phyloP scores from a whole-genome alignment of 2,113 vertebrate species.

The Taxidea taxus region DNA sequence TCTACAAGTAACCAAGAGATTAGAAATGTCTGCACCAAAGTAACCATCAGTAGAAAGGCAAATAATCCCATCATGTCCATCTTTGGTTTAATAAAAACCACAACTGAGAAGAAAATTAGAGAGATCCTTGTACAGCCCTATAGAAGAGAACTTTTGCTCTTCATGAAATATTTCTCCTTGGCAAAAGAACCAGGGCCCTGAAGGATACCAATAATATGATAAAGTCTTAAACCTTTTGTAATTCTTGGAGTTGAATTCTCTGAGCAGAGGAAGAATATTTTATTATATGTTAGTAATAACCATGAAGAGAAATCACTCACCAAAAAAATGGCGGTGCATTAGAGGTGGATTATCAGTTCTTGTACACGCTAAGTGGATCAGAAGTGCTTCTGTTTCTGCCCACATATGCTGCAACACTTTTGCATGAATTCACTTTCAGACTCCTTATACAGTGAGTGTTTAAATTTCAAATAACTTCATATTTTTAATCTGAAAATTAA shows the following conservation, averaged over 20 bases:
- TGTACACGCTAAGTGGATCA: background rate
- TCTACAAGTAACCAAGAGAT: constrained; percentile 35
- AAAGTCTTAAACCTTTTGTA: constrained; percentile 19
- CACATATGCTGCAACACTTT: background rate
- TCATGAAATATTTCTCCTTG: background rate
- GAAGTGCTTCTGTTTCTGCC: background rate
- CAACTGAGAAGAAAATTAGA: constrained; percentile 37
- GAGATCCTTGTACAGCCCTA: background rate
- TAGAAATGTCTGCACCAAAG: background rate
- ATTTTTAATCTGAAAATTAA: background rate
- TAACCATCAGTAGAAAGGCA: background rate
- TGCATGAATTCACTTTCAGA: background rate
- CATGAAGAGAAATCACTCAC: background rate
- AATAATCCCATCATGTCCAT: background rate
- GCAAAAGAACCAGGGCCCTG: background rate
- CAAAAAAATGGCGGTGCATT: background rate
- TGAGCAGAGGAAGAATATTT: background rate
- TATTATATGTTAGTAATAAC: background rate
- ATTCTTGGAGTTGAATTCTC: background rate
- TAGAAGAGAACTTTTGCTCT: background rate
- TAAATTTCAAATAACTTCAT: background rate
- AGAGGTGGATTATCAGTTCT: background rate
- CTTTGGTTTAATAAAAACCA: constrained; percentile 19
- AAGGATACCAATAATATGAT: background rate
- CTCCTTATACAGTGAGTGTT: background rate